A percentile compares a stretch with the other conserved stretches of the same genome.
phyloP scores from a whole-genome alignment of 1,140 invertebrate species.

The Bombus pascuorum region DNA sequence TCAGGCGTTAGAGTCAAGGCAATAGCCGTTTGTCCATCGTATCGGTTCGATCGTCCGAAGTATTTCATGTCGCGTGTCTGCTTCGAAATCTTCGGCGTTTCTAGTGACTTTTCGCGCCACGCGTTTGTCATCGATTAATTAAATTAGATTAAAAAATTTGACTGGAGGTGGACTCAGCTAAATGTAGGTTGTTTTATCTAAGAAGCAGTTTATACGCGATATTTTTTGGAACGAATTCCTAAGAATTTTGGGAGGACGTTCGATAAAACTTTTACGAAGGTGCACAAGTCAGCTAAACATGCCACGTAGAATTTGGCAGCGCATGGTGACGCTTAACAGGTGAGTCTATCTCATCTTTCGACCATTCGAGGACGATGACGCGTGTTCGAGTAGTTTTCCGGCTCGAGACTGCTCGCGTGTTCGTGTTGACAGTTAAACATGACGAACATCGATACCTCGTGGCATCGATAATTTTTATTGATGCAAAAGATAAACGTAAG shows the following conservation, averaged over 20 bases:
- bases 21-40: conserved; percentile 34
- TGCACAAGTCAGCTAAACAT: background rate
- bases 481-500: background rate
- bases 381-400: background rate
- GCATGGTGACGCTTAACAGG: background rate
- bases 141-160: background rate
- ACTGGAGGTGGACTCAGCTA: fast-evolving
- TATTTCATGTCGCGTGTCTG: background rate
- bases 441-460: no score
- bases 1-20: conserved; percentile 35
- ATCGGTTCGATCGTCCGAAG: conserved; percentile 21
- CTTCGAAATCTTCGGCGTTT: background rate
- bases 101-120: background rate
- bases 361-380: background rate
- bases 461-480: no score
- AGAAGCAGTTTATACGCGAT: background rate
- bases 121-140: background rate
- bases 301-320: conserved; percentile 26
- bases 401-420: background rate
- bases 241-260: conserved; percentile 7
- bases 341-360: conserved; percentile 9
- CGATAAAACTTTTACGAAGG: background rate
- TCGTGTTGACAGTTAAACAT: background rate
- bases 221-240: background rate
- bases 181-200: background rate